Base-by-base conservation (phyloP, 2,113 vertebrate species). In the Alethe castanea region DNA sequence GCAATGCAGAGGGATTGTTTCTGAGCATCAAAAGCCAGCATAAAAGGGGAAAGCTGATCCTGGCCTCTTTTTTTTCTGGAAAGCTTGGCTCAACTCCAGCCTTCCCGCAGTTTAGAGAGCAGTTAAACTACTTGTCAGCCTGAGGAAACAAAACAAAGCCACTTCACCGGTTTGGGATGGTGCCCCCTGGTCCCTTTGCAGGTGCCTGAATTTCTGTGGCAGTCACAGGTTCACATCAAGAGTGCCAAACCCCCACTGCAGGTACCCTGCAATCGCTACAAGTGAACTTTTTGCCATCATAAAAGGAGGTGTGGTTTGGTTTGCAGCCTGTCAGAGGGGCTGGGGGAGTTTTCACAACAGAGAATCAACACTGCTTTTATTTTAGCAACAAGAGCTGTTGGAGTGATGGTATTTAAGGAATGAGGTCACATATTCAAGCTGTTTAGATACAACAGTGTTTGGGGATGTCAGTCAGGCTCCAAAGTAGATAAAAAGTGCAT, bases 331-430 rank as follows among this genome's bases (percentile, higher is more conserved):
- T 91, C 71, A 73, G 42, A 87, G 94, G 81, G 65, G 79, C 90
- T 86, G 88, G 56, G 61, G 88, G 81, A 95, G 76, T 69, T 87
- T 93, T 81, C 95, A 90, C 90, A 93, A 90, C 76, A 69, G 53
- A 94, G 78, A 88, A 76, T 64, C 94, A 90, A 90, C 57, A 65
- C 81, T 20, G 71, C 76, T 94, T 96, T 88, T 97, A 95, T 95
- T 97, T 96, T 96, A 97, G 96, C 89, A 95, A 88, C 94, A 84
- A 65, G 96, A 95, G 84, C 89, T 92, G 84, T 94, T 92, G 54
- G 40, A 95, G 93, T 66, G 88, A 87, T 93, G 95, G 95, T 97
- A 97, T 98, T 98, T 98, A 94, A 97, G 96, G 98, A 97, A 98
- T 48, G 88, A 96, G 96, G 96, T 97, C 96, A 96, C 14, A 36